Evolutionary conservation across 1,140 invertebrate species (phyloP).

Genomic region (Solenopsis invicta): DNA sequence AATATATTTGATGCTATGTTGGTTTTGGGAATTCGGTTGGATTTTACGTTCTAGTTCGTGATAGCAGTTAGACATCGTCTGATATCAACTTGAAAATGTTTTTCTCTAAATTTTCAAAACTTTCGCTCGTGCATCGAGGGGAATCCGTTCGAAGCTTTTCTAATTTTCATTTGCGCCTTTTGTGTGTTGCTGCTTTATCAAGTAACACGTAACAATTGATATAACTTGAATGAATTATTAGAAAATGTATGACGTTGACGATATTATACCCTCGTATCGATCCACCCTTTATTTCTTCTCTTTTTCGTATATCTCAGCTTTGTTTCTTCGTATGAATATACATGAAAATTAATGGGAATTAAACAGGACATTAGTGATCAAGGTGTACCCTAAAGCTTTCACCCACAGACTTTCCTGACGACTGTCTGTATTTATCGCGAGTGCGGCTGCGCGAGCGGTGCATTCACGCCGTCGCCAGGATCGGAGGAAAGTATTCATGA

Average conservation of each 20-base stretch:
- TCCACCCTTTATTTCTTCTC: background rate
- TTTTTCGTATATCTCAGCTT: background rate
- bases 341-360: background rate
- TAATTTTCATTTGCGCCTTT: background rate
- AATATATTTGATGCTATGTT: background rate
- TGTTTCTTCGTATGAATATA: background rate
- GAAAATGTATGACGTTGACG: background rate
- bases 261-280: background rate
- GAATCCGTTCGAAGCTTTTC: background rate
- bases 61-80: too few relatives aligned
- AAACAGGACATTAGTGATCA: background rate
- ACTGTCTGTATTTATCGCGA: constrained; percentile 35
- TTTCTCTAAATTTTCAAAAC: background rate
- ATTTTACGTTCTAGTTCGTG: background rate
- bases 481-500: constrained; percentile 65
- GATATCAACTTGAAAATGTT: too few relatives aligned
- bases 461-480: constrained; percentile 62
- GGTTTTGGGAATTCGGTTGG: background rate
- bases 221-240: background rate
- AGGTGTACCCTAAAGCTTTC: constrained; percentile 5
- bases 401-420: constrained; percentile 50
- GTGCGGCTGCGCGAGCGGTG: constrained; percentile 56
- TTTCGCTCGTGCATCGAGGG: background rate
- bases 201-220: background rate
- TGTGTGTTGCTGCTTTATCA: background rate